Conservation (phyloP, 1,140 invertebrate species). For the Drosophila auraria region DNA sequence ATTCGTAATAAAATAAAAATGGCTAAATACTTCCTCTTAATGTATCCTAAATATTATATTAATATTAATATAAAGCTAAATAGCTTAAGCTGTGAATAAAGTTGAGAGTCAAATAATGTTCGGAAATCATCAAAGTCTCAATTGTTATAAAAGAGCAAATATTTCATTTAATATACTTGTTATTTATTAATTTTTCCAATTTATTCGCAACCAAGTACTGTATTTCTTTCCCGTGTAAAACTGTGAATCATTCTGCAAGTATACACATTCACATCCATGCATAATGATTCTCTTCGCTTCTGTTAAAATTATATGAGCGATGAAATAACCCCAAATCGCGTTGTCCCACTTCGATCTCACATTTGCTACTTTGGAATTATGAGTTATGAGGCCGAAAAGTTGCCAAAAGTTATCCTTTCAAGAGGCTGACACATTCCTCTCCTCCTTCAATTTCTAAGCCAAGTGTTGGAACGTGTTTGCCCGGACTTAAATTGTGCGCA, state of each 20-base stretch:
- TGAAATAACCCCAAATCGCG: constrained; percentile 29
- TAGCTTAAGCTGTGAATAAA: no score
- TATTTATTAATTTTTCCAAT: neutral
- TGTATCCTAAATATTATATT: no score
- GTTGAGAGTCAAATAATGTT: no score
- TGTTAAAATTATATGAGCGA: constrained; percentile 31
- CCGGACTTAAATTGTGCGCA: constrained; percentile 79
- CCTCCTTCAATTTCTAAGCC: constrained; percentile 46
- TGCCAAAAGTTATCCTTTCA: constrained; percentile 32
- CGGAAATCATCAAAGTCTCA: no score
- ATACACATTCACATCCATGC: constrained; percentile 28
- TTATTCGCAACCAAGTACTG: fast-evolving
- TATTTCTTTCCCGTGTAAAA: neutral
- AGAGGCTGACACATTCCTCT: constrained; percentile 38
- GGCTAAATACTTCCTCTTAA: no score
- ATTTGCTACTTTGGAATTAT: constrained; percentile 53
- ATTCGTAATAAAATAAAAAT: no score
- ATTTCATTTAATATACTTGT: neutral
- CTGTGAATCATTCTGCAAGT: constrained; percentile 8
- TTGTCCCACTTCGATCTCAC: constrained; percentile 40
- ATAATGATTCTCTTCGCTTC: constrained; percentile 55
- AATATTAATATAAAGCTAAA: no score
- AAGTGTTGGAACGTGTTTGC: constrained; percentile 61
- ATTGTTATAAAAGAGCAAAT: no score
- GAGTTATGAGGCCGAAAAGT: constrained; percentile 40